Conservation (phyloP, 2,113 vertebrate genomes). For the Lonchura striata region DNA sequence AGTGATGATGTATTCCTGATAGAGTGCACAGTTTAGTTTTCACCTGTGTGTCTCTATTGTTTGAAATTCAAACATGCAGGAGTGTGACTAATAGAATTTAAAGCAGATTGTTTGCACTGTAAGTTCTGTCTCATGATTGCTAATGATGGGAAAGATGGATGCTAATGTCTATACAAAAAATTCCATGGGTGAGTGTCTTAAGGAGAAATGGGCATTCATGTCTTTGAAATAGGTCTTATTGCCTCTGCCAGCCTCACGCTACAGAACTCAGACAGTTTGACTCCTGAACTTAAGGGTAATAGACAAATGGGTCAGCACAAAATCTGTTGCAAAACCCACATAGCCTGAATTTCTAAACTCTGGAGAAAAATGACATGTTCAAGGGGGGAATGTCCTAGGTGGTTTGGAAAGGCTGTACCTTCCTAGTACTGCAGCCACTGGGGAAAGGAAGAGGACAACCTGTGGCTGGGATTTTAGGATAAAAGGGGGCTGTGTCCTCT, state of each 20-base stretch:
- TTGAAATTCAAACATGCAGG: neutral
- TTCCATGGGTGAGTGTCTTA: neutral
- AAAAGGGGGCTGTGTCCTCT: neutral
- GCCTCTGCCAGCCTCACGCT: neutral
- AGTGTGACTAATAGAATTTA: neutral
- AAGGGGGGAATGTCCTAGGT: no score
- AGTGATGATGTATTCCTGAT: neutral
- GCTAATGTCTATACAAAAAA: neutral
- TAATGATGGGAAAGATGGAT: neutral
- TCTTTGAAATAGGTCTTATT: neutral
- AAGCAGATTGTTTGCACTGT: neutral
- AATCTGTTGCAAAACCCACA: neutral
- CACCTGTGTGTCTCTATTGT: neutral
- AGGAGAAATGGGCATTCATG: neutral
- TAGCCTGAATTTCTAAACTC: neutral
- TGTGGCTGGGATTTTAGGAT: rapidly evolving
- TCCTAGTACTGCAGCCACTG: neutral
- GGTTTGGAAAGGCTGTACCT: neutral
- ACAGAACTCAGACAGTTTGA: neutral
- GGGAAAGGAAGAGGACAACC: neutral
- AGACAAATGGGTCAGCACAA: neutral
- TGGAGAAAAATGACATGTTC: neutral
- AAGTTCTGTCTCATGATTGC: neutral
- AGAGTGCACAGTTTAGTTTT: neutral
- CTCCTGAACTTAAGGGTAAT: neutral